Percentiles rank a stretch among this genome's conserved stretches.
These are phyloP conservation scores for Stichopus horrens DNA, from an alignment of 53 echinoderm and acorn worm species.

Conservation along the genomic window DNA sequence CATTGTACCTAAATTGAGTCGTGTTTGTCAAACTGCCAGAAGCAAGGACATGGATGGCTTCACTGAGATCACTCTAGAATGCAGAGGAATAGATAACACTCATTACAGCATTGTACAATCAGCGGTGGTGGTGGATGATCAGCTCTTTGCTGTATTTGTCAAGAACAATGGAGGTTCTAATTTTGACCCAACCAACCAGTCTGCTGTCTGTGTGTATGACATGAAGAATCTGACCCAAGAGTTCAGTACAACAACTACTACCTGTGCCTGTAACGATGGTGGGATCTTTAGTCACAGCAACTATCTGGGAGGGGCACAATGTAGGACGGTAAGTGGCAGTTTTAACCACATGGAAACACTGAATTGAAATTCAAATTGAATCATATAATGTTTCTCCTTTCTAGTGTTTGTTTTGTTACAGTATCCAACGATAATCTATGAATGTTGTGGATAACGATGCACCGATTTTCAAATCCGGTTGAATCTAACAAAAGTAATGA, in stretches of 20 bases:
- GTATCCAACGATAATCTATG: too few relatives aligned
- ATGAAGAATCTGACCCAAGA: slow-evolving; percentile 1
- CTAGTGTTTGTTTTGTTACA: too few relatives aligned
- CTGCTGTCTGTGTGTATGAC: slow-evolving; percentile 21
- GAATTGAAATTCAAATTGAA: too few relatives aligned
- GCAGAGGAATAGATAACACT: slow-evolving; percentile 7
- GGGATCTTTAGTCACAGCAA: neutral
- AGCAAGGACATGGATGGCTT: neutral
- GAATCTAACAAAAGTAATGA: too few relatives aligned
- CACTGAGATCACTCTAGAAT: slow-evolving; percentile 55
- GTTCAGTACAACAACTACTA: neutral
- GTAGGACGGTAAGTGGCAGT: neutral
- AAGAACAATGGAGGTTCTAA: neutral
- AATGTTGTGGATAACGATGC: too few relatives aligned
- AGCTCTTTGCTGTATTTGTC: slow-evolving; percentile 40
- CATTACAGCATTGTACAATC: slow-evolving; percentile 52
- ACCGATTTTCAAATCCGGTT: too few relatives aligned
- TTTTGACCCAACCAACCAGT: slow-evolving; percentile 9
- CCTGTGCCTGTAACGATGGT: neutral
- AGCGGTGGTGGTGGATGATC: slow-evolving; percentile 23
- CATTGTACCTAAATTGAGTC: slow-evolving; percentile 45
- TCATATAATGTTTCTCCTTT: too few relatives aligned
- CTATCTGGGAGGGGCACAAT: neutral
- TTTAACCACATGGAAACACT: too few relatives aligned
- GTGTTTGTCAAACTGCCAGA: slow-evolving; percentile 50